These are phyloP conservation scores for Meandrina meandrites DNA, from an alignment of 92 coral and sea anemone species.

Conservation along the genomic window DNA sequence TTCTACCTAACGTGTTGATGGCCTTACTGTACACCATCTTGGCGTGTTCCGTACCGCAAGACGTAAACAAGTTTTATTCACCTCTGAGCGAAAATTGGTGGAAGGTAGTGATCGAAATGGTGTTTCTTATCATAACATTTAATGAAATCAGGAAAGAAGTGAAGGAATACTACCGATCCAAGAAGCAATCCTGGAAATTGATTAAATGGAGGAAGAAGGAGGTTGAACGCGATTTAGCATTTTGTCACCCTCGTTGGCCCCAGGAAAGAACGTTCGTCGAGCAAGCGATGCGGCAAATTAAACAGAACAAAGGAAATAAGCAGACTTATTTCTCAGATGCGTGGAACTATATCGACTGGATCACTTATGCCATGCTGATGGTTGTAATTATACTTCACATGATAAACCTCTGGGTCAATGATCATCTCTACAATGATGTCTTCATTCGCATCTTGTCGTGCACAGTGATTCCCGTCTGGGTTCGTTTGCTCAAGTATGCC, in stretches of 20 bases:
- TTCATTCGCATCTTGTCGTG: conserved; percentile 62
- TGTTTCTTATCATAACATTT: conserved; percentile 63
- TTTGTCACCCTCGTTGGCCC: conserved; percentile 84
- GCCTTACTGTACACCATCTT: conserved; percentile 72
- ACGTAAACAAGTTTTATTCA: conserved; percentile 59
- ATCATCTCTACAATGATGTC: conserved; percentile 39
- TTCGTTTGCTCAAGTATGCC: conserved; percentile 78
- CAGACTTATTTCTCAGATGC: conserved; percentile 71
- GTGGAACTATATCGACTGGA: conserved; percentile 84
- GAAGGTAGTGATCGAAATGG: conserved; percentile 70
- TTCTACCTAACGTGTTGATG: conserved; percentile 65
- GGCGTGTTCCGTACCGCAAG: conserved; percentile 69
- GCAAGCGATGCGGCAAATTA: conserved; percentile 51
- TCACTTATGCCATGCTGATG: conserved; percentile 72
- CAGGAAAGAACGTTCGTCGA: conserved; percentile 74
- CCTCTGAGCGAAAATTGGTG: conserved; percentile 74
- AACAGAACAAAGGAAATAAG: conserved; percentile 53
- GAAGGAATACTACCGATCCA: conserved; percentile 68
- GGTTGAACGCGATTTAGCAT: conserved; percentile 69
- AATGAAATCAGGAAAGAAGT: conserved; percentile 80
- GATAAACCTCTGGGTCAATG: conserved; percentile 44
- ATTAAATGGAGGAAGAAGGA: conserved; percentile 68
- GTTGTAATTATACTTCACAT: conserved; percentile 60
- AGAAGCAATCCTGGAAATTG: conserved; percentile 56
- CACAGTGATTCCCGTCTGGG: conserved; percentile 73